Evolutionary conservation across 1,140 invertebrate genomes (phyloP).

Genomic region (Thaumatotibia leucotreta): DNA sequence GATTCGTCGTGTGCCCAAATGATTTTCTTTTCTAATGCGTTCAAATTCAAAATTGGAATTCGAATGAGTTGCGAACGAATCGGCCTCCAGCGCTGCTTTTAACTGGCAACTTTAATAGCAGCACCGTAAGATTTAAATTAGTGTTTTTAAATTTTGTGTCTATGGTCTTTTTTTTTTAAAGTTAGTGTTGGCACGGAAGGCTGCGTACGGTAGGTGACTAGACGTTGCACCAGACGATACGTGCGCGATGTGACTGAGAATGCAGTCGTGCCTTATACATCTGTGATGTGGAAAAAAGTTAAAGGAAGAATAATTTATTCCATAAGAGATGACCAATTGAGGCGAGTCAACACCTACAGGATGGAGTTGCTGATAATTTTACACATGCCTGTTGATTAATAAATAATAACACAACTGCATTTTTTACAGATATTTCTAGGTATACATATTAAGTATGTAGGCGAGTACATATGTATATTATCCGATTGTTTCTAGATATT

Average conservation of each 20-base stretch:
- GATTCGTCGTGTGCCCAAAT: neutral
- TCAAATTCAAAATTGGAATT: conserved; percentile 5
- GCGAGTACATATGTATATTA: too few species aligned
- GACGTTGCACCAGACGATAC: conserved; percentile 44
- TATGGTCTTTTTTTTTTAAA: conserved; percentile 15
- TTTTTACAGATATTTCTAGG: too few species aligned
- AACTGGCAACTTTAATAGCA: neutral
- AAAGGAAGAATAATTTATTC: neutral
- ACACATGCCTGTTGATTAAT: neutral
- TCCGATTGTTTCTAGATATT: too few species aligned
- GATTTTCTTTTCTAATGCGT: conserved; percentile 11
- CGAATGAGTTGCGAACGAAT: neutral
- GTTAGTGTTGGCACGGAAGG: conserved; percentile 29
- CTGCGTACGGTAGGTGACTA: conserved; percentile 47
- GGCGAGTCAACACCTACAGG: neutral
- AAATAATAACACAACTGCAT: too few species aligned
- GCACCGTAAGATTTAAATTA: neutral
- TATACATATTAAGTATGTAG: too few species aligned
- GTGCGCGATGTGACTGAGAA: conserved; percentile 25
- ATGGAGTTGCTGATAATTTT: neutral
- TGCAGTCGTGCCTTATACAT: conserved; percentile 18
- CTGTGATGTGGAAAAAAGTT: neutral
- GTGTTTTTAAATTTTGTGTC: neutral
- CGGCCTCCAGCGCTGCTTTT: neutral
- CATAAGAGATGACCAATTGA: neutral